A percentile compares a stretch with the other conserved stretches of the same genome.
Evolutionary conservation across 2,113 vertebrate species (phyloP).

Genomic region (Caranx melampygus): DNA sequence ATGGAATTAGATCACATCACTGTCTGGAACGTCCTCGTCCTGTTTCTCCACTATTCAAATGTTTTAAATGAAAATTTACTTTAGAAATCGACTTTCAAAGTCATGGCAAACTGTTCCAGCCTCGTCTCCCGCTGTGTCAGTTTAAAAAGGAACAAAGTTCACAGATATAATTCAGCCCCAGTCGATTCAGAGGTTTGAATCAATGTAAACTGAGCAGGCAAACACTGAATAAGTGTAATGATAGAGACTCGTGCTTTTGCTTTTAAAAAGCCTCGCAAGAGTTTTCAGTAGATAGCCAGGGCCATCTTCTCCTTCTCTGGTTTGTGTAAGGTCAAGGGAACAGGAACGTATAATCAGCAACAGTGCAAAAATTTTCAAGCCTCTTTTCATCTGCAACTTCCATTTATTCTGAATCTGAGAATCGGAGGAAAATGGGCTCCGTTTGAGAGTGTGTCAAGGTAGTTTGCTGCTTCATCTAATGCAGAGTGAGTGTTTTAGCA

Average conservation of each 20-base stretch:
- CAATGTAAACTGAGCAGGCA: constrained; percentile 2
- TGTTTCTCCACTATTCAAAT: no score
- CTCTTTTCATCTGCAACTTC: not conserved
- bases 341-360: not conserved
- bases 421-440: not conserved
- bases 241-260: not conserved
- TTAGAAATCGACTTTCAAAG: not conserved
- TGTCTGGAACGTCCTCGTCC: not conserved
- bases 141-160: not conserved
- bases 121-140: not conserved
- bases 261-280: not conserved
- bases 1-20: not conserved
- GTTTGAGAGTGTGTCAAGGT: not conserved
- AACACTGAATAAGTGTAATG: not conserved
- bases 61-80: not conserved
- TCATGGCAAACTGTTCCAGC: not conserved
- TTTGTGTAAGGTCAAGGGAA: not conserved
- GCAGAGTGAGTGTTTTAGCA: not conserved
- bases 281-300: not conserved
- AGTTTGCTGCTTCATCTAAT: not conserved
- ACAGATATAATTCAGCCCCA: not conserved
- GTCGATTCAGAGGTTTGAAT: not conserved
- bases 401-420: not conserved
- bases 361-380: not conserved
- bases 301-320: not conserved